Conservation (phyloP, 2,797 vertebrate genomes). For the Moxostoma hubbsi region DNA sequence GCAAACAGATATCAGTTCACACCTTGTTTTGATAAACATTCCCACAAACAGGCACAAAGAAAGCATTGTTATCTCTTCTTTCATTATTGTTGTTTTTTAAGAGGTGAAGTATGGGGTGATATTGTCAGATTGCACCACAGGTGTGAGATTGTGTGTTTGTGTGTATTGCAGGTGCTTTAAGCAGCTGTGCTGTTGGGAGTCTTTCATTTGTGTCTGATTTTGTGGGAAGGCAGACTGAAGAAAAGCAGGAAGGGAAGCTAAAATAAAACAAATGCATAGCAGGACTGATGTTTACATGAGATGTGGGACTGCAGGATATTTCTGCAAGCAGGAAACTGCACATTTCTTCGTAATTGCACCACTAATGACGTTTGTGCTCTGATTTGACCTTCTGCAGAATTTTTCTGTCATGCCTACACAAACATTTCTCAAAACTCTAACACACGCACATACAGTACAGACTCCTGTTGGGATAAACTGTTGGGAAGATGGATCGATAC, state of each 20-base stretch:
- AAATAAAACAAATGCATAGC: conserved; percentile 47
- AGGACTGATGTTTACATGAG: conserved; percentile 35
- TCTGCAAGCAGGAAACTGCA: conserved; percentile 26
- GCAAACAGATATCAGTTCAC: conserved; percentile 46
- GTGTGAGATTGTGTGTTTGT: conserved; percentile 44
- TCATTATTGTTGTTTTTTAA: conserved; percentile 66
- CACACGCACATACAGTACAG: conserved; percentile 2
- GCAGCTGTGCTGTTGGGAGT: conserved; percentile 66
- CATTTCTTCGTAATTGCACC: conserved; percentile 4
- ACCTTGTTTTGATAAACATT: conserved; percentile 51
- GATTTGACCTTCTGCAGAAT: conserved; percentile 32
- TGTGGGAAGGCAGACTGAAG: conserved; percentile 50
- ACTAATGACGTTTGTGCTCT: conserved; percentile 9
- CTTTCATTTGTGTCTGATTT: conserved; percentile 29
- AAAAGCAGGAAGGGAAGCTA: conserved; percentile 44
- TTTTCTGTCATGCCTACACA: conserved; percentile 10
- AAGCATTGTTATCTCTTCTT: conserved; percentile 53
- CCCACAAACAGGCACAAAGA: conserved; percentile 31
- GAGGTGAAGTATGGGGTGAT: conserved; percentile 55
- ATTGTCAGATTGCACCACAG: conserved; percentile 52
- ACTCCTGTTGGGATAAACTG: conserved; percentile 52
- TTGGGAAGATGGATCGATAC: conserved; percentile 52
- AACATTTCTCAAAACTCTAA: conserved; percentile 9
- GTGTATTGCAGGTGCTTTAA: conserved; percentile 67
- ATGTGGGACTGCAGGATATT: conserved; percentile 38